Evolutionary conservation across 1,140 invertebrate species (phyloP).

Genomic region (Zeugodacus cucurbitae): DNA sequence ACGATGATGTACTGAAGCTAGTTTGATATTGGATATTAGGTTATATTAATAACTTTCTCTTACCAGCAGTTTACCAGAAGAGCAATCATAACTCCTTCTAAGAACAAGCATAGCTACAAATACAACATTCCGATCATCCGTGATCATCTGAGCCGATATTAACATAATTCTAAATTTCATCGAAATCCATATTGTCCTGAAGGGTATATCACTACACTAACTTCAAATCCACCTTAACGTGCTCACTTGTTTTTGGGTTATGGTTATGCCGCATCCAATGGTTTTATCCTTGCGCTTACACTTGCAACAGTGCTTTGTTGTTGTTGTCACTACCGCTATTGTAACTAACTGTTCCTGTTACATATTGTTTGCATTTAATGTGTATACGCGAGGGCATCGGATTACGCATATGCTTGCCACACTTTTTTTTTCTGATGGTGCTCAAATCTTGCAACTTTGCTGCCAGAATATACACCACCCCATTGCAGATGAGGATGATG

Average conservation of each 20-base stretch:
- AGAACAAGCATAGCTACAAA: no score
- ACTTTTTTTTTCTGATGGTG: neutral
- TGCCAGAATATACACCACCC: neutral
- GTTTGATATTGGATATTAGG: no score
- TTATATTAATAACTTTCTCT: no score
- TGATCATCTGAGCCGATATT: no score
- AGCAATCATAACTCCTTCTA: no score
- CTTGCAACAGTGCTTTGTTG: neutral
- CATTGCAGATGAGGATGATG: neutral
- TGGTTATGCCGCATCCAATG: neutral
- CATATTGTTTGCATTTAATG: slow-evolving; percentile 27
- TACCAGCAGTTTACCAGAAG: no score
- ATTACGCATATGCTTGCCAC: slow-evolving; percentile 36
- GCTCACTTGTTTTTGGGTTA: slow-evolving; percentile 23
- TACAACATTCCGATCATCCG: no score
- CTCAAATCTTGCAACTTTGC: neutral
- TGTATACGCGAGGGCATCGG: neutral
- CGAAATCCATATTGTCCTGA: no score
- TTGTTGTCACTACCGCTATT: neutral
- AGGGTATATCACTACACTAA: neutral
- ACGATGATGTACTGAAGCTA: no score
- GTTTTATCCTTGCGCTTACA: neutral
- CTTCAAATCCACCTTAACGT: neutral
- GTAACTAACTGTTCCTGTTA: neutral
- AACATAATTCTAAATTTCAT: no score